Evolutionary conservation across 30 jellyfish, hydroid and myxozoan species (phyloP).

Genomic region (Sanderia malayensis): DNA sequence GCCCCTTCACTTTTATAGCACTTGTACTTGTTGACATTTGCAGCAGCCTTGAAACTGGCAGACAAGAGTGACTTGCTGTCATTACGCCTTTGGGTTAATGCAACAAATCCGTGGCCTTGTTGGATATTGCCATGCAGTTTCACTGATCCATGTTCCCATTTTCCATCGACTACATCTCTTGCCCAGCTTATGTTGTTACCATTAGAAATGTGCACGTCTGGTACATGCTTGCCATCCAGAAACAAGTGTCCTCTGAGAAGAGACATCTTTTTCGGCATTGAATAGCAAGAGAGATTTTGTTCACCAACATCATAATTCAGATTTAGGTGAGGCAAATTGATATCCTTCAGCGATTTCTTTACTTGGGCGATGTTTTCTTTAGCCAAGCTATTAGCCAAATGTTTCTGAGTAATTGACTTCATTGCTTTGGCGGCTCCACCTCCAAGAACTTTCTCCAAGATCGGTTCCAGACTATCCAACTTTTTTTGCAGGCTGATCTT

Average conservation of each 20-base stretch:
- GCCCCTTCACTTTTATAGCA: constrained; percentile 39
- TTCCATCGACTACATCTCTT: constrained; percentile 33
- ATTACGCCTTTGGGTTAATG: constrained; percentile 23
- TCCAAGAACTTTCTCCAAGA: constrained; percentile 37
- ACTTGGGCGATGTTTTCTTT: background rate
- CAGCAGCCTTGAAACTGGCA: constrained; percentile 29
- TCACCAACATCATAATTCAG: constrained; percentile 31
- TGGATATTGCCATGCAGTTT: constrained; percentile 12
- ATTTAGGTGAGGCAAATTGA: constrained; percentile 16
- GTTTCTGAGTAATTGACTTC: constrained; percentile 29
- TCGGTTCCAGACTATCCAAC: constrained; percentile 30
- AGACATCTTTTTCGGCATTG: constrained; percentile 47
- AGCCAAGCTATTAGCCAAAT: background rate
- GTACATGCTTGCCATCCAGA: constrained; percentile 30
- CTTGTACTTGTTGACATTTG: constrained; percentile 35
- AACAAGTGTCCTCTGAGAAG: constrained; percentile 41
- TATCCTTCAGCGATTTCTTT: constrained; percentile 12
- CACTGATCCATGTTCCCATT: constrained; percentile 61
- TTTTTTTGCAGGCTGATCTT: constrained; percentile 22
- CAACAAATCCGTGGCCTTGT: constrained; percentile 45
- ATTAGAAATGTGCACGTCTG: background rate
- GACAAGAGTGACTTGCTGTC: constrained; percentile 43
- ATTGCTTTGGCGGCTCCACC: constrained; percentile 45
- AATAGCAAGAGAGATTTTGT: constrained; percentile 14
- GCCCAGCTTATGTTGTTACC: constrained; percentile 46